A percentile compares a stretch with the other conserved stretches of the same genome.
These are phyloP conservation scores for Noctuana brunneofusca DNA, from an alignment of 2,888 invertebrate species.

Conservation along the genomic window DNA sequence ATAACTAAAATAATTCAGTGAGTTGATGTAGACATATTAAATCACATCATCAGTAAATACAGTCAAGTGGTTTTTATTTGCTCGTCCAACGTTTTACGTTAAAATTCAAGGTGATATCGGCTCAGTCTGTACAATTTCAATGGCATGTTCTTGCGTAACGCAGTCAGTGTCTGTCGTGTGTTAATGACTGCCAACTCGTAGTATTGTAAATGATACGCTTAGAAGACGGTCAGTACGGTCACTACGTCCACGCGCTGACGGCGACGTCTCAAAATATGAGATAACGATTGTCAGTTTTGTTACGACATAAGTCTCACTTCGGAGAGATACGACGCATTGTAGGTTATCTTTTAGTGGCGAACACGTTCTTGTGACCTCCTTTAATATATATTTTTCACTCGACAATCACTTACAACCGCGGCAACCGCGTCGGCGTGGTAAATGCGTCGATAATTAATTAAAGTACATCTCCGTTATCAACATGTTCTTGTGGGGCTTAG, in stretches of 20 bases:
- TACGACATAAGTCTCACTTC: conserved; percentile 16
- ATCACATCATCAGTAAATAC: not conserved
- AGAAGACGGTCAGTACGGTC: conserved; percentile 29
- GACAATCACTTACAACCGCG: conserved; percentile 12
- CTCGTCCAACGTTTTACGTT: not conserved
- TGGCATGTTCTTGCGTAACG: conserved; percentile 29
- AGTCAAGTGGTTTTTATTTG: too few relatives aligned
- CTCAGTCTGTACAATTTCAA: conserved; percentile 21
- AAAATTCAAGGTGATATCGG: conserved; percentile 13
- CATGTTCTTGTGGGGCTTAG: conserved; percentile 37
- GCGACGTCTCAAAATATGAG: conserved; percentile 20
- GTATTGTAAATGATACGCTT: conserved; percentile 25
- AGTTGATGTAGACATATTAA: not conserved
- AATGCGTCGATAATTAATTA: conserved; percentile 8
- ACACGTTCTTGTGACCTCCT: conserved; percentile 22
- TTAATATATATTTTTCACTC: conserved; percentile 6
- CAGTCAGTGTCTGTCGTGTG: conserved; percentile 29
- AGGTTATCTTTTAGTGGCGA: conserved; percentile 24
- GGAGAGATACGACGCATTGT: conserved; percentile 23
- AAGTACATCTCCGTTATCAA: conserved; percentile 20
- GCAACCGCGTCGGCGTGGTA: conserved; percentile 1
- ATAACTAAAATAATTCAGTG: not conserved
- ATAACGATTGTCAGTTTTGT: conserved; percentile 28
- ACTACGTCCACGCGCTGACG: conserved; percentile 24
- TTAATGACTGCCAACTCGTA: conserved; percentile 32